Evolutionary conservation across 1,140 invertebrate species (phyloP), one percentile per base, ranked within the genome.

Genomic region (Lucilia sericata): DNA sequence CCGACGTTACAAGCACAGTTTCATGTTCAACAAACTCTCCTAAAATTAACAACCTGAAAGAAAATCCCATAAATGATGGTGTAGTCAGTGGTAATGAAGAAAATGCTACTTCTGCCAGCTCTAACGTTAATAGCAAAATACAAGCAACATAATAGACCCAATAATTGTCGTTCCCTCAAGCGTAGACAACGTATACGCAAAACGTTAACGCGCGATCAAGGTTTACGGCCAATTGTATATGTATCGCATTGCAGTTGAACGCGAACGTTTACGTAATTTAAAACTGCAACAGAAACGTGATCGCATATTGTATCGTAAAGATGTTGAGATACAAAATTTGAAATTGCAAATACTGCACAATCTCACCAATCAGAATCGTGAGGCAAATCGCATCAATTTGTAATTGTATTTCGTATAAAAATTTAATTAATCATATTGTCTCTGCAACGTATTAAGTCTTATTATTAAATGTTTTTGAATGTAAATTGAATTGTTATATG

Each of bases 181-280:
- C n/a, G 21, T 70, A 0, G 4, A 21, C 7, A 7, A 19, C 65
- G 19, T 12, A 84, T 81, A 13, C 51, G 13, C 12, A 21, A 3
- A 21, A 30, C 83, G 5, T n/a, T n/a, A 4, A 84, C 75, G 14
- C 83, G 65, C 5, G 78, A 80, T 10, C 42, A 82, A 30, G 65
- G 84, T 13, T 19, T 55, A 49, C 80, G 80, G n/a, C 0, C 84
- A 84, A 76, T 51, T 84, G 7, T 75, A 84, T 76, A 30, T 60
- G 47, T 84, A 82, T 82, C 80, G 84, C 47, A 30, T 84, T n/a
- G 84, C 84, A 12, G 70, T 82, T 42, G 84, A 84, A 55, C 78
- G 65, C 7, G 80, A 82, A 75, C 60, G 81, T 25, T 75, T 84
- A 25, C 78, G 65, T 25, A 82, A 49, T n/a, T 60, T 84, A 8